phyloP scores from a whole-genome alignment of 53 echinoderm and acorn worm species.

The Antedon mediterranea region DNA sequence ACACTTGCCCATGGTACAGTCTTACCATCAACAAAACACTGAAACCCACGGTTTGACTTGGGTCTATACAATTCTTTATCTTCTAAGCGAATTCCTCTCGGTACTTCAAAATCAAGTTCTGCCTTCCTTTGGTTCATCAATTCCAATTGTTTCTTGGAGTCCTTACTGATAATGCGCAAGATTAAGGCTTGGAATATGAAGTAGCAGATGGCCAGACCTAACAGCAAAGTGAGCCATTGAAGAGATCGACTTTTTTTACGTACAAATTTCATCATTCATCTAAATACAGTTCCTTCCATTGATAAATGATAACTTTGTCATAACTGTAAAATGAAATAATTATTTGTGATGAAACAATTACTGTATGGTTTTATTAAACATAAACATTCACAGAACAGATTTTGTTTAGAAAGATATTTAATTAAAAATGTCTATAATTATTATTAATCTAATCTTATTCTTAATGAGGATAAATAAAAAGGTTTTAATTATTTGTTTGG shows the following conservation, averaged over 20 bases:
- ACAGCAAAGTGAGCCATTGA: constrained; percentile 12
- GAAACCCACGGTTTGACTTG: constrained; percentile 30
- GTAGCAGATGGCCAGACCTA: constrained; percentile 8
- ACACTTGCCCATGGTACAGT: constrained; percentile 34
- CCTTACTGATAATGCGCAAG: constrained; percentile 11
- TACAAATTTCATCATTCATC: background rate
- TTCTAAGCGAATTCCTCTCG: constrained; percentile 32
- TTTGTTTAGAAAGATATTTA: no score
- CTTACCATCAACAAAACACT: constrained; percentile 31
- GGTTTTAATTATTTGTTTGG: no score
- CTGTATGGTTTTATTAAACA: no score
- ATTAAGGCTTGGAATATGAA: constrained; percentile 23
- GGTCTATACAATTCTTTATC: constrained; percentile 36
- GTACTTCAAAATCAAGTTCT: background rate
- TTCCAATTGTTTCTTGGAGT: background rate
- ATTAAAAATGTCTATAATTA: no score
- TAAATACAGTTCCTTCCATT: no score
- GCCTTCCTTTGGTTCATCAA: background rate
- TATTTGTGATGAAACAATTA: no score
- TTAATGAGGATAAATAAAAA: no score
- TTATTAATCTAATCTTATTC: no score
- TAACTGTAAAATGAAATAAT: no score
- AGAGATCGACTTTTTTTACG: background rate
- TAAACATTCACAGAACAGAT: no score
- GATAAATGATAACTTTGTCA: no score